phyloP scores from a whole-genome alignment of 2,797 vertebrate species.

The Megaceryle alcyon region DNA sequence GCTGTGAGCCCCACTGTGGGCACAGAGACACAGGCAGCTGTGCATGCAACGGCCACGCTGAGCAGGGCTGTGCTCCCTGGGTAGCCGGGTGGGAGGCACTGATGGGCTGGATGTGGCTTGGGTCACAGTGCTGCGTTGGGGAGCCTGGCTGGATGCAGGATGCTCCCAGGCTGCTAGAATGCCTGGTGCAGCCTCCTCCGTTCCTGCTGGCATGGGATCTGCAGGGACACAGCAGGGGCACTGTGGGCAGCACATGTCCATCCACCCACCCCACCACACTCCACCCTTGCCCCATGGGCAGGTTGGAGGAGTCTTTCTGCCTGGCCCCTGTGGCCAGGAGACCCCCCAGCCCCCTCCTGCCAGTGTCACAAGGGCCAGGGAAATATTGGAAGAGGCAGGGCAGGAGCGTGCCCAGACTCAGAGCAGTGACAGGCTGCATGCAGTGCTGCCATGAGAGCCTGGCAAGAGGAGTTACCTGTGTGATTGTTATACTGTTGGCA shows the following conservation, averaged over 20 bases:
- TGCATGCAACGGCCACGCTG: background rate
- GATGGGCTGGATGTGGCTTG: background rate
- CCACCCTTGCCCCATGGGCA: background rate
- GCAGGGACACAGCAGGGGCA: fast-evolving
- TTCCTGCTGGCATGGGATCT: background rate
- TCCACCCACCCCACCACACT: background rate
- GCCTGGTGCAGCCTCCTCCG: conserved; percentile 24
- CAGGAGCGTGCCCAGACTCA: background rate
- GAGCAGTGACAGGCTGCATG: background rate
- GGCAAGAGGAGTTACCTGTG: conserved; percentile 72
- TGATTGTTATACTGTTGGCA: conserved; percentile 70
- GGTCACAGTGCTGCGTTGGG: background rate
- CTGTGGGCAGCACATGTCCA: background rate
- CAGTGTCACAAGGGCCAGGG: background rate
- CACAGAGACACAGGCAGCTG: background rate
- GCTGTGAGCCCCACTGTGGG: background rate
- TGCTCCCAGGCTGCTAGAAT: background rate
- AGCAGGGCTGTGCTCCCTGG: background rate
- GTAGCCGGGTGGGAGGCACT: fast-evolving
- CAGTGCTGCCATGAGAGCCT: background rate
- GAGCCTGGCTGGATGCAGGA: background rate
- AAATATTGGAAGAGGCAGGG: background rate
- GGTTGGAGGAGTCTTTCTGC: background rate
- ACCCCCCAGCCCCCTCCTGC: background rate
- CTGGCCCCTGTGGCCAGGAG: background rate